Conservation (phyloP, 2,113 vertebrate species). For the Lagopus muta region DNA sequence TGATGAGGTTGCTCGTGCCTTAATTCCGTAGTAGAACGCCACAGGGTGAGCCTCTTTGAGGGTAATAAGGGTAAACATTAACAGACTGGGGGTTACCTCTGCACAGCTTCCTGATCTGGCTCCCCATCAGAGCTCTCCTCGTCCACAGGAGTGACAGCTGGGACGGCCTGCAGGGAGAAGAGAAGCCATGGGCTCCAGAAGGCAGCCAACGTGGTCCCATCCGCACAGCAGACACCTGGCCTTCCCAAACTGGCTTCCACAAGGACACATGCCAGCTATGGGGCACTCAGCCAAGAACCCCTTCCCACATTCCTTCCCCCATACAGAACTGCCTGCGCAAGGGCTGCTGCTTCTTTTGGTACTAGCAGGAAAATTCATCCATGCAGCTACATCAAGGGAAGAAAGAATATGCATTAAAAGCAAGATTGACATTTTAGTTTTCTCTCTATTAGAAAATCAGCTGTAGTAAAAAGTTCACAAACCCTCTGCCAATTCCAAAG, state of each 20-base stretch:
- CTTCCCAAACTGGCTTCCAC: neutral
- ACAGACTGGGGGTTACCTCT: constrained; percentile 87
- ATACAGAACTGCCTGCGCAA: neutral
- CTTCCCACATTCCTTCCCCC: neutral
- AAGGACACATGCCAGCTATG: neutral
- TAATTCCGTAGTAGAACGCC: neutral
- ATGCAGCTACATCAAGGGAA: neutral
- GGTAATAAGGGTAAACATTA: constrained; percentile 57
- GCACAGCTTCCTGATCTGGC: constrained; percentile 96
- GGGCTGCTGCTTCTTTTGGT: neutral
- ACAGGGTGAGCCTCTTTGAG: constrained; percentile 52
- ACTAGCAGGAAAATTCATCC: neutral
- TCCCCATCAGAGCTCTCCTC: constrained; percentile 98
- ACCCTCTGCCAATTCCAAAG: accelerated
- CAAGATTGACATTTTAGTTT: accelerated
- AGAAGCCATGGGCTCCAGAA: neutral
- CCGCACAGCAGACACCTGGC: accelerated
- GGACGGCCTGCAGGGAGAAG: constrained; percentile 82
- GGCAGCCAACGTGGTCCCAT: neutral
- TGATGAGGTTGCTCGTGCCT: neutral
- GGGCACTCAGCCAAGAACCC: neutral
- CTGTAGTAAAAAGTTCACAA: too few species aligned
- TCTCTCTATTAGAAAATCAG: neutral
- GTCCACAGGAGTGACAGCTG: constrained; percentile 95
- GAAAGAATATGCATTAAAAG: accelerated